These are phyloP conservation scores for Apostichopus japonicus DNA, from an alignment of 35 echinoderm and acorn worm species.

Conservation along the genomic window DNA sequence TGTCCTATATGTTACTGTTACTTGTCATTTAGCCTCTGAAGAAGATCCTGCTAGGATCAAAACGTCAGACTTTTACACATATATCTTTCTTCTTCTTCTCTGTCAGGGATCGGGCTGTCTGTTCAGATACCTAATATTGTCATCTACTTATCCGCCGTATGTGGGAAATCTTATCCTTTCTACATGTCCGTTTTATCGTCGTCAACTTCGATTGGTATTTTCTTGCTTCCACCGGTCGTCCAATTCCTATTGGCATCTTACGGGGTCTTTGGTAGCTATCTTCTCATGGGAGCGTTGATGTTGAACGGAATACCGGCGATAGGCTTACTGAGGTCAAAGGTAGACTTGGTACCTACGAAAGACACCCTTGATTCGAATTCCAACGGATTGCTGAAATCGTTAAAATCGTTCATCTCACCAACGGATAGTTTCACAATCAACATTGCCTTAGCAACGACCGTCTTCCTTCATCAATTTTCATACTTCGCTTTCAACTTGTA, in stretches of 20 bases:
- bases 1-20: no score
- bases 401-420: not conserved
- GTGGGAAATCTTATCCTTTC: not conserved
- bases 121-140: not conserved
- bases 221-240: not conserved
- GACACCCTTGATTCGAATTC: no score
- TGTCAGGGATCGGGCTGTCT: not conserved
- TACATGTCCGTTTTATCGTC: not conserved
- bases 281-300: not conserved
- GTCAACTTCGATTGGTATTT: conserved; percentile 6
- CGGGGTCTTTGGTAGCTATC: conserved; percentile 6
- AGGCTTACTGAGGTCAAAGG: not conserved
- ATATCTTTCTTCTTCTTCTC: not conserved
- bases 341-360: not conserved
- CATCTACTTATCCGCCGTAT: not conserved
- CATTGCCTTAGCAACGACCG: not conserved
- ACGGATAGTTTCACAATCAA: not conserved
- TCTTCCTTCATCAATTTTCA: not conserved
- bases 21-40: no score
- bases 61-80: not conserved
- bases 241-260: conserved; percentile 5
- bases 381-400: not conserved
- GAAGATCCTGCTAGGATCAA: no score
- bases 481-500: conserved; percentile 45
- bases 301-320: not conserved